Evolutionary conservation across 2,113 vertebrate species (phyloP), one percentile per base, ranked within the genome.

Genomic region (Patagioenas fasciata): DNA sequence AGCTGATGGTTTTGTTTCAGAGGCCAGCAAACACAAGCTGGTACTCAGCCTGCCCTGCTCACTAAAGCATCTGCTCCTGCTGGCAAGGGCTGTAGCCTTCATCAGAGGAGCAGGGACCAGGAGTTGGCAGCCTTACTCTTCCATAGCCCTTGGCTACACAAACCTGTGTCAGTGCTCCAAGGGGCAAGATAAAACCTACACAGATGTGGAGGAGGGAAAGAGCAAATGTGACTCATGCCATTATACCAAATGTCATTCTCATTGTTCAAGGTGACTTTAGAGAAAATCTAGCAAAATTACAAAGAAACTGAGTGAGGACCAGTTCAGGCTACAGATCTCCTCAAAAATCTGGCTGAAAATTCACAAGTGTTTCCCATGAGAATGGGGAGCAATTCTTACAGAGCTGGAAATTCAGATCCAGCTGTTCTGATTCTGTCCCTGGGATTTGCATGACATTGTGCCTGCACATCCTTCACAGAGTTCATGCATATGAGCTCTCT

Each of bases 101-200:
- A 83, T 80, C 75, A 91, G 77, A 79, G 80, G 61, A 54, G 25
- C 82, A 80, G 82, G 74, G 91, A 56, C 44, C 91, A 92, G 79
- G 75, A 91, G 34, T 28, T 95, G 92, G 96, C 91, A 95, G 77
- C 80, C n/a, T 89, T 15, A 58, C 65, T n/a, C 65, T 79, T 91
- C 83, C 28, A 5, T 32, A 85, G 83, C 86, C 32, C 12, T 44
- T 91, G 95, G 91, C 91, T 92, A 57, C 12, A 1, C 72, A 84
- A 61, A 92, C 85, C 86, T 72, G 38, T 96, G 69, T 74, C 94
- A 81, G 57, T 53, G 89, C 86, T 89, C 91, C 57, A 73, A 95
- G 95, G n/a, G 80, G 86, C 93, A 95, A 79, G 77, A 86, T 60
- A 93, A 95, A 96, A 89, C 88, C 90, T 93, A 86, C 95, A 90